Base-by-base conservation (phyloP, 1,140 invertebrate species). In the Steinernema feltiae region DNA sequence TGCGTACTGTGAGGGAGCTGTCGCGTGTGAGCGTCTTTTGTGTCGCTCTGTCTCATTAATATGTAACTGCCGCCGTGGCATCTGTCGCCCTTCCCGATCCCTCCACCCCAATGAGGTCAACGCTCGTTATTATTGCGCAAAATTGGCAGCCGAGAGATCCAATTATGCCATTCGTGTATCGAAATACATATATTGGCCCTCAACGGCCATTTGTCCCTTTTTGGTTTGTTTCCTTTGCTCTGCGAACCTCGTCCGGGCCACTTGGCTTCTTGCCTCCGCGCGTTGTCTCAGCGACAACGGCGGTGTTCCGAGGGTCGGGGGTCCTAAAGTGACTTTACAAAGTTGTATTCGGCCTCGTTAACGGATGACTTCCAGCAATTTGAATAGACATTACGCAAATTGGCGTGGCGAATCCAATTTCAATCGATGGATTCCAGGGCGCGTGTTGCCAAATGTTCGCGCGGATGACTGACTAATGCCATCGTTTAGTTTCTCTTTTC, bases 391-490 rank as follows among this genome's bases (percentile, higher is more conserved):
- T 63, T 63, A 63, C 24, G 53, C 24, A 63, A 63, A 63, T 63
- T 63, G 53, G 53, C 53, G 24, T 63, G 53, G 53, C 53, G 53
- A 63, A 63, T 63, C 53, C 53, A 63, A 63, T 63, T 63, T 63
- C 53, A 63, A 63, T 63, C 53, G 53, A 63, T 63, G 24, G 53
- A 63, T 63, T 63, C 53, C 53, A 63, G 53, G 7, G 24, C 15
- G 53, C 53, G 53, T 63, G 53, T 63, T 63, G 53, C 53, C 53
- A 63, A 63, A 63, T 63, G 53, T 63, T 63, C 53, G 53, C 53
- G 53, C 53, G 53, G 53, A 63, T 63, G 53, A 63, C 53, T 63
- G 53, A 15, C 53, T 63, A 63, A 27, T 27, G 53, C 24, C 53
- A 7, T 27, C 53, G 53, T 63, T 63, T 63, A 15, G 53, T n/a